Evolutionary conservation across 2,888 invertebrate species (phyloP).

Genomic region (Phlogophora meticulosa): DNA sequence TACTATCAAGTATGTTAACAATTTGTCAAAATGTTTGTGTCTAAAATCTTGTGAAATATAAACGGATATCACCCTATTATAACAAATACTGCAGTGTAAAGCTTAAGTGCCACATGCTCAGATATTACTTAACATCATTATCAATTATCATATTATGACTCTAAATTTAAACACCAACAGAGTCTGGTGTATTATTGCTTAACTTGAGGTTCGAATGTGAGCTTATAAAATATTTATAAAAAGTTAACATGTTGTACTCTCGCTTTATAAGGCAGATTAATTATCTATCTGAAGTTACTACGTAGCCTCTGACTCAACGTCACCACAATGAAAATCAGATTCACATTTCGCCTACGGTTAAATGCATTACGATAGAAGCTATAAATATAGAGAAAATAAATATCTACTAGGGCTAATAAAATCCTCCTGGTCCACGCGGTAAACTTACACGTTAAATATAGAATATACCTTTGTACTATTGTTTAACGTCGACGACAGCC

Average conservation of each 20-base stretch:
- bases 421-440: conserved; percentile 88
- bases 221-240: conserved; percentile 58
- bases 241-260: conserved; percentile 62
- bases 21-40: conserved; percentile 68
- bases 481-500: conserved; percentile 76
- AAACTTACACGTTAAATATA: conserved; percentile 86
- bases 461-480: conserved; percentile 88
- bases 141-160: conserved; percentile 45
- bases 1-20: conserved; percentile 68
- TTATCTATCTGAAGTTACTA: conserved; percentile 66
- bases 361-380: conserved; percentile 85
- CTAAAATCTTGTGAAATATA: conserved; percentile 55
- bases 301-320: conserved; percentile 77
- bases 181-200: conserved; percentile 41
- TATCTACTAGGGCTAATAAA: conserved; percentile 85
- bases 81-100: conserved; percentile 53
- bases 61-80: conserved; percentile 44
- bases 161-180: conserved; percentile 32
- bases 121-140: conserved; percentile 35
- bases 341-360: conserved; percentile 82
- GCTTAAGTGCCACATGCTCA: conserved; percentile 60
- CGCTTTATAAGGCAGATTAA: conserved; percentile 64
- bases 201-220: conserved; percentile 46
- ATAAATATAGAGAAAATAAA: conserved; percentile 87
- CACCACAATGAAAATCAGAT: conserved; percentile 80